Base-by-base conservation (phyloP, 2,888 invertebrate species). In the Macaria notata region DNA sequence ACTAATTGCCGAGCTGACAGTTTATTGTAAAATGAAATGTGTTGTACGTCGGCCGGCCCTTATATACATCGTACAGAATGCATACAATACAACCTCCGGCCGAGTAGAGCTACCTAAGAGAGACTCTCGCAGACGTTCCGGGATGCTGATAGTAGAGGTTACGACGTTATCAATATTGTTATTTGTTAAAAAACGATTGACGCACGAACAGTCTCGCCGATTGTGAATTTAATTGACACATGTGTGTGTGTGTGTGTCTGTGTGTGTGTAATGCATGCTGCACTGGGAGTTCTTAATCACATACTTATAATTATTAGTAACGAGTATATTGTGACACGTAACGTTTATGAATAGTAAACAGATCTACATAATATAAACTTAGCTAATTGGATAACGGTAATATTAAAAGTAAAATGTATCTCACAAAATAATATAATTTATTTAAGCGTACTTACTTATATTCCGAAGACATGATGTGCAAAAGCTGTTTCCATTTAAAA, bases 81-180 rank as follows among this genome's bases (percentile, higher is more conserved):
- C 82, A 85, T 67, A 71, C 69, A 65, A 69, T 65, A 70, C 72
- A 73, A 71, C 72, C 72, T 72, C 74, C 64, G 65, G 51, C 65
- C 63, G 62, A 62, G 63, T 9, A 63, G 64, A 65, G 73, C 81
- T 80, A 81, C 77, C 76, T 80, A 83, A 81, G 80, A 80, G 77
- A 78, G 82, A 78, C 70, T 72, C 64, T 79, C 78, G 83, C 85
- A 90, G 89, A 89, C 90, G 88, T 86, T 88, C 90, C 89, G 88
- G 90, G 86, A 88, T 87, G 81, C 75, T 71, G 90, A 89, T 90
- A 90, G 84, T 77, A 84, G 78, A 74, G 88, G 89, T 89, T 85
- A 88, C 75, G 65, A 72, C 84, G 86, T 87, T 90, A 90, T 90
- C 90, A 60, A 56, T 36, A 43, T 61, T 69, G 79, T 75, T 85